phyloP scores from a whole-genome alignment of 2,888 invertebrate species.

The Hedychridium roseum region DNA sequence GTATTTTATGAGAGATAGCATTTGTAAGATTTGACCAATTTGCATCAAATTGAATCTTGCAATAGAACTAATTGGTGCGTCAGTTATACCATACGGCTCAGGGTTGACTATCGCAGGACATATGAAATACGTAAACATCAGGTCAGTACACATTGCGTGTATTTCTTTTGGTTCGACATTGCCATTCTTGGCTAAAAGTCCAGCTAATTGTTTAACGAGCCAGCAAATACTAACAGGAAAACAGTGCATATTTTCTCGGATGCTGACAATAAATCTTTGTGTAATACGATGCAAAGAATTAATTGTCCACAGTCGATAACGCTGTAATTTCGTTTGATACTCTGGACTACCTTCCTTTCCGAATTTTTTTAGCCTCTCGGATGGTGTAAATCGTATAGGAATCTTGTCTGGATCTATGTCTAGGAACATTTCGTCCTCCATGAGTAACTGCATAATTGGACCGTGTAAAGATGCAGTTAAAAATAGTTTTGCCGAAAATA shows the following conservation, averaged over 20 bases:
- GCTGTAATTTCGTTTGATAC: slow-evolving; percentile 76
- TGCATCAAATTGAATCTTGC: slow-evolving; percentile 90
- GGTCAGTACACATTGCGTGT: slow-evolving; percentile 85
- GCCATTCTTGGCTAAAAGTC: slow-evolving; percentile 70
- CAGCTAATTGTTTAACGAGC: slow-evolving; percentile 88
- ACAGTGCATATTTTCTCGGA: slow-evolving; percentile 85
- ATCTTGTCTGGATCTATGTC: slow-evolving; percentile 92
- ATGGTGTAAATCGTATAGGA: slow-evolving; percentile 70
- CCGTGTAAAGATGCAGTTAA: slow-evolving; percentile 90
- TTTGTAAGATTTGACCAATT: slow-evolving; percentile 93
- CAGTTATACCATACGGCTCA: slow-evolving; percentile 92
- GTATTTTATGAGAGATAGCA: slow-evolving; percentile 84
- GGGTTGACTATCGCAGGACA: slow-evolving; percentile 97
- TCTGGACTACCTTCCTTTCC: slow-evolving; percentile 79
- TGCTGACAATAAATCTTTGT: slow-evolving; percentile 81
- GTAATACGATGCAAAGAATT: slow-evolving; percentile 81
- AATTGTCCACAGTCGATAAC: slow-evolving; percentile 82
- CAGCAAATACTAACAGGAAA: slow-evolving; percentile 91
- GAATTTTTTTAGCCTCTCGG: slow-evolving; percentile 72
- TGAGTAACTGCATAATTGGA: slow-evolving; percentile 89
- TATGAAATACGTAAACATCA: slow-evolving; percentile 92
- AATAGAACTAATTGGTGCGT: slow-evolving; percentile 89
- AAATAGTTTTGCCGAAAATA: slow-evolving; percentile 91
- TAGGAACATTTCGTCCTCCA: slow-evolving; percentile 89
- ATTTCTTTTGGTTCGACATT: slow-evolving; percentile 68